These are phyloP conservation scores for Apus apus DNA, from an alignment of 2,113 vertebrate species.

Conservation along the genomic window DNA sequence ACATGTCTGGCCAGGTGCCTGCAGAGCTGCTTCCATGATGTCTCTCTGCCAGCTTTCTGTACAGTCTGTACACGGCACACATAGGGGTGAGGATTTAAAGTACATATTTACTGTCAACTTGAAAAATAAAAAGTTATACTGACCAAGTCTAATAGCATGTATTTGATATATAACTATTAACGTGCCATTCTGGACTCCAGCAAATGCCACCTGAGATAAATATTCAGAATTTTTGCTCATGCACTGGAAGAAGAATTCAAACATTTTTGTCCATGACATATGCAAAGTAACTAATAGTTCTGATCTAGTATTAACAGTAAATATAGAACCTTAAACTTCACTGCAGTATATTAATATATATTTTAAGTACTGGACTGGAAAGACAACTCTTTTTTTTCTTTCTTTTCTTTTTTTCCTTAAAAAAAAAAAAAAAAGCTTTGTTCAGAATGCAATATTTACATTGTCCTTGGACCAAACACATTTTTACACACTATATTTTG, in stretches of 20 bases:
- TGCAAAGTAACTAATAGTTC: constrained; percentile 76
- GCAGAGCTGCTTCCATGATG: background rate
- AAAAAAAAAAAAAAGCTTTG: constrained; percentile 62
- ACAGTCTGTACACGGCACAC: constrained; percentile 56
- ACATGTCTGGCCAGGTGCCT: constrained; percentile 50
- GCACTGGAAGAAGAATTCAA: constrained; percentile 68
- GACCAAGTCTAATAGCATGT: constrained; percentile 65
- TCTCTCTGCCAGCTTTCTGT: constrained; percentile 16
- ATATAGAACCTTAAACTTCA: constrained; percentile 75
- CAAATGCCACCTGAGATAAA: constrained; percentile 80
- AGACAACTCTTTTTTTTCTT: constrained; percentile 55
- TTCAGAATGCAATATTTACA: constrained; percentile 79
- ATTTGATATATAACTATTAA: constrained; percentile 66
- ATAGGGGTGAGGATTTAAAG: constrained; percentile 74
- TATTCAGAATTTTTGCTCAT: constrained; percentile 74
- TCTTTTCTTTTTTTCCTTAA: background rate
- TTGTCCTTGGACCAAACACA: constrained; percentile 47
- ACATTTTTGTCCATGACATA: constrained; percentile 71
- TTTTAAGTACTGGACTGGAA: constrained; percentile 76
- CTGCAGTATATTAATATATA: constrained; percentile 62
- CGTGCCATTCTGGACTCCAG: constrained; percentile 76
- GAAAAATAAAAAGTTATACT: constrained; percentile 58
- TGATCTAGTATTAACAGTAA: constrained; percentile 74
- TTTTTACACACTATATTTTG: constrained; percentile 49
- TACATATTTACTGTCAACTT: constrained; percentile 78